Conservation (phyloP, 2,888 invertebrate species). For the Cantharis flavilabris region DNA sequence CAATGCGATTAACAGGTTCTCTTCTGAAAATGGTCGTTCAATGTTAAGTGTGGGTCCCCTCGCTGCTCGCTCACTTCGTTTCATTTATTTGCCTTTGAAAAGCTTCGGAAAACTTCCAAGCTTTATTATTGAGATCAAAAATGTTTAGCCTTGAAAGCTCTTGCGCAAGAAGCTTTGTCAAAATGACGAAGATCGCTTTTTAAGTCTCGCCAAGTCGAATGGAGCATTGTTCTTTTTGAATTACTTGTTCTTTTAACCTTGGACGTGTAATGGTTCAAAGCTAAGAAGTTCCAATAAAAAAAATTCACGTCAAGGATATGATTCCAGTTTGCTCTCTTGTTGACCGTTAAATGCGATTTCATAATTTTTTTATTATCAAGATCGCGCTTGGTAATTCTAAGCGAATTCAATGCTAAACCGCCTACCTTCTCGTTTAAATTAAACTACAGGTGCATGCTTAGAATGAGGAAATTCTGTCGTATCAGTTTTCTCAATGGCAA, state of each 20-base stretch:
- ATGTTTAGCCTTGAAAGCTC: conserved; percentile 5
- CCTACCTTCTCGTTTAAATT: background rate
- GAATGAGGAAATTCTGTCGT: background rate
- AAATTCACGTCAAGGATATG: conserved; percentile 22
- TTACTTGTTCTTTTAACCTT: conserved; percentile 43
- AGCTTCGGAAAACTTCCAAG: background rate
- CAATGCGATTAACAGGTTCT: conserved; percentile 14
- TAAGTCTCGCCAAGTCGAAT: conserved; percentile 40
- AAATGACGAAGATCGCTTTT: conserved; percentile 26
- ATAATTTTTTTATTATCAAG: background rate
- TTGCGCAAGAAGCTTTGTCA: conserved; percentile 30
- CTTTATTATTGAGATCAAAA: background rate
- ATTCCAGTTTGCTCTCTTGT: conserved; percentile 19
- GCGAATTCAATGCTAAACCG: background rate
- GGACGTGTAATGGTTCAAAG: conserved; percentile 33
- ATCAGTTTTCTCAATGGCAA: background rate
- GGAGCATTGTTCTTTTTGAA: conserved; percentile 47
- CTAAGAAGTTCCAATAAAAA: conserved; percentile 18
- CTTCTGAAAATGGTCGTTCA: conserved; percentile 20
- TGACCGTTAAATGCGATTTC: conserved; percentile 17
- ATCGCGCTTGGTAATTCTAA: background rate
- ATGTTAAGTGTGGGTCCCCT: conserved; percentile 20
- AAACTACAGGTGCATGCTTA: background rate
- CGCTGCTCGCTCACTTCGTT: conserved; percentile 12
- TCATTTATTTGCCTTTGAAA: background rate